Evolutionary conservation across 2,797 vertebrate genomes (phyloP).

Genomic region (Trachops cirrhosus): DNA sequence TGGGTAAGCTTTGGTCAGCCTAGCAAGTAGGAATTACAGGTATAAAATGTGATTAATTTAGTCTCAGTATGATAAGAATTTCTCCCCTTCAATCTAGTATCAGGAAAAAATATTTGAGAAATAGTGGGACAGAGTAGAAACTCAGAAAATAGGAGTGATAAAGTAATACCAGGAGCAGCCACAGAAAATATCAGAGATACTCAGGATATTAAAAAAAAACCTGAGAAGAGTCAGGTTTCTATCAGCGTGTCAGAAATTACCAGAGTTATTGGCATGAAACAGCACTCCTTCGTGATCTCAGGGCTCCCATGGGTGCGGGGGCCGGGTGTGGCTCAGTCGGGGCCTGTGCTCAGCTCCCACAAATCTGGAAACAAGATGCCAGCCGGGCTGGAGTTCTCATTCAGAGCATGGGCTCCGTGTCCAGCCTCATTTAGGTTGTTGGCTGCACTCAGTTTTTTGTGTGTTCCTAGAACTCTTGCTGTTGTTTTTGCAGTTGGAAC

Average conservation of each 20-base stretch:
- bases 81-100: neutral
- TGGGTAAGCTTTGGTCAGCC: neutral
- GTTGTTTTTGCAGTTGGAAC: neutral
- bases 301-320: neutral
- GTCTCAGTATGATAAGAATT: neutral
- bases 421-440: neutral
- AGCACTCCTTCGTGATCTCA: neutral
- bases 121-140: neutral
- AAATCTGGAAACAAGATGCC: neutral
- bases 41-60: neutral
- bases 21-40: neutral
- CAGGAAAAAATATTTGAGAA: neutral
- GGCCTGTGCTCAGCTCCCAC: neutral
- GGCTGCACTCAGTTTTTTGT: neutral
- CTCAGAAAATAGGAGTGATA: neutral
- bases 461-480: neutral
- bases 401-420: too few species aligned
- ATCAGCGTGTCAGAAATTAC: neutral
- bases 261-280: neutral
- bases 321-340: accelerated
- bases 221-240: neutral
- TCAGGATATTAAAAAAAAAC: neutral
- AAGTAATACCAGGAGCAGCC: neutral
- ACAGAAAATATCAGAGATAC: neutral
- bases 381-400: neutral